phyloP scores from a whole-genome alignment of 1,140 invertebrate species.

The Maconellicoccus hirsutus region DNA sequence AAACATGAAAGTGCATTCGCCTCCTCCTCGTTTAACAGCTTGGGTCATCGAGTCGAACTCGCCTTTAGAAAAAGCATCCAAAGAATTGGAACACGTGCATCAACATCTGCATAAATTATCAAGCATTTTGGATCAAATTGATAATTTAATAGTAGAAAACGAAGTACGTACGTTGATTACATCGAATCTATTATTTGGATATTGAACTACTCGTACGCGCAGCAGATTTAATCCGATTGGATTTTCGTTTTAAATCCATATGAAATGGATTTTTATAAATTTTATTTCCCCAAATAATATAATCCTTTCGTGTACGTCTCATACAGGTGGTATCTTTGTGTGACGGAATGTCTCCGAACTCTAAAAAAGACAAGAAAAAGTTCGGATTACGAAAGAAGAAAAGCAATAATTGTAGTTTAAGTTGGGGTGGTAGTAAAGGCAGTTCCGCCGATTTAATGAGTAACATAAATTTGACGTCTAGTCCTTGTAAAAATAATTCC shows the following conservation, averaged over 20 bases:
- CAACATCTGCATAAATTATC: slow-evolving; percentile 50
- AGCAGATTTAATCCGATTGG: too few relatives aligned
- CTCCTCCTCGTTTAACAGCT: slow-evolving; percentile 27
- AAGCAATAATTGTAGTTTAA: slow-evolving; percentile 43
- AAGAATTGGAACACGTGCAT: slow-evolving; percentile 48
- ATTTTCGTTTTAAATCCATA: too few relatives aligned
- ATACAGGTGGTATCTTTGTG: slow-evolving; percentile 27
- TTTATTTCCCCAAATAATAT: too few relatives aligned
- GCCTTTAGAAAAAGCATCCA: slow-evolving; percentile 43
- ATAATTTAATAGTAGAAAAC: slow-evolving; percentile 31
- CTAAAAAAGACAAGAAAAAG: slow-evolving; percentile 54
- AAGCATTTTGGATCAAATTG: slow-evolving; percentile 43
- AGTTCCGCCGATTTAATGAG: slow-evolving; percentile 42
- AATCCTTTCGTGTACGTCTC: too few relatives aligned
- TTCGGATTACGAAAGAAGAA: slow-evolving; percentile 59
- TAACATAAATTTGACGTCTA: slow-evolving; percentile 31
- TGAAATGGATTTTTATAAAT: too few relatives aligned
- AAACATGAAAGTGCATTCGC: slow-evolving; percentile 25
- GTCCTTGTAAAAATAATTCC: slow-evolving; percentile 27
- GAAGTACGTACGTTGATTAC: slow-evolving; percentile 29
- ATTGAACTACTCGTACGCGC: neutral
- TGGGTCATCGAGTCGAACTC: slow-evolving; percentile 40
- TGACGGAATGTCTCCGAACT: slow-evolving; percentile 47
- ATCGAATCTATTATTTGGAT: neutral
- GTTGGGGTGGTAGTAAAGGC: slow-evolving; percentile 24